Percentiles rank a stretch among this genome's conserved stretches.
Evolutionary conservation across 2,888 invertebrate genomes (phyloP).

Genomic region (Mesochorus sp.): DNA sequence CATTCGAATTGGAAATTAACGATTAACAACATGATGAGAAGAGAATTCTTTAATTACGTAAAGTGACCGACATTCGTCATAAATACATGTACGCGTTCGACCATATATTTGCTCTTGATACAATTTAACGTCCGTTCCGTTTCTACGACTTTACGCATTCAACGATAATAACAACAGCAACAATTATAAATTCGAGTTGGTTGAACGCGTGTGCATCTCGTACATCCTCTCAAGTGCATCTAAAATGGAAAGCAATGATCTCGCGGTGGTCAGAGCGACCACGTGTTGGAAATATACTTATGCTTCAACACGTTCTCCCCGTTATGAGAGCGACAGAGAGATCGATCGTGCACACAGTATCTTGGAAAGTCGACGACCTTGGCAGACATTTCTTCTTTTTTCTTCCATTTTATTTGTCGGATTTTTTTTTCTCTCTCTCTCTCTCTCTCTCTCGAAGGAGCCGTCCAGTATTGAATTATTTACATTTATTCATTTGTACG

Average conservation of each 20-base stretch:
- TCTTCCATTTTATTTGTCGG: too few species aligned
- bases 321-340: neutral
- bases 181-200: neutral
- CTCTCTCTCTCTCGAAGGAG: neutral
- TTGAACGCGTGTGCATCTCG: neutral
- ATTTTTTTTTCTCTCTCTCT: neutral
- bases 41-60: neutral
- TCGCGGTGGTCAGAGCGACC: constrained; percentile 22
- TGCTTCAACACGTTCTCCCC: constrained; percentile 3
- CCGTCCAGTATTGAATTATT: neutral
- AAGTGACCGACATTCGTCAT: constrained; percentile 7
- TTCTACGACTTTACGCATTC: neutral
- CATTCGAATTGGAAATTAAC: too few species aligned
- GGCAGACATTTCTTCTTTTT: constrained; percentile 70
- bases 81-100: constrained; percentile 1
- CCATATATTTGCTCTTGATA: neutral
- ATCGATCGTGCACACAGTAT: constrained; percentile 19
- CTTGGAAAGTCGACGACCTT: constrained; percentile 76
- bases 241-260: constrained; percentile 46
- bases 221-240: constrained; percentile 37
- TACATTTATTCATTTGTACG: neutral
- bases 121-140: neutral
- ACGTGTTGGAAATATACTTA: constrained; percentile 30
- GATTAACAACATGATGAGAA: neutral
- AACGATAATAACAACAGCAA: constrained; percentile 26